Conservation (phyloP, 2,797 vertebrate species). For the Takifugu rubripes region DNA sequence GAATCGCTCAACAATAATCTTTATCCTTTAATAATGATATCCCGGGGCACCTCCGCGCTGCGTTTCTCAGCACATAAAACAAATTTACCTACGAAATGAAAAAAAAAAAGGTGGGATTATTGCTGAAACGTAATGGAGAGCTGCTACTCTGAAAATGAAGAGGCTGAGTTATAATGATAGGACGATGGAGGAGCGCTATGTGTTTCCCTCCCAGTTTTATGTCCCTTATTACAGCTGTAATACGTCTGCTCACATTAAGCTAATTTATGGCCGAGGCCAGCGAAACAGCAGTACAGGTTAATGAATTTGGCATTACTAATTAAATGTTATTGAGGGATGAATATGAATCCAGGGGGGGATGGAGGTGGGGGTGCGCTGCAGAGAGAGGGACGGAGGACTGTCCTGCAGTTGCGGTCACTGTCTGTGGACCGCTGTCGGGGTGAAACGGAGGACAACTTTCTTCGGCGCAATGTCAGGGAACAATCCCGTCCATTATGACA, state of each 20-base stretch:
- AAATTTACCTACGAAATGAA: constrained; percentile 15
- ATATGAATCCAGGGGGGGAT: constrained; percentile 84
- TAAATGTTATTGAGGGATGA: constrained; percentile 93
- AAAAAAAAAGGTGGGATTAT: constrained; percentile 10
- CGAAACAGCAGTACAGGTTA: constrained; percentile 86
- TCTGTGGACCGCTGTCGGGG: constrained; percentile 17
- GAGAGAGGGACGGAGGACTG: constrained; percentile 45
- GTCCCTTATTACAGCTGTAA: constrained; percentile 80
- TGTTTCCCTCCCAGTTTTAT: constrained; percentile 78
- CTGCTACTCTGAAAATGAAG: constrained; percentile 38
- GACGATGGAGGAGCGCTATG: constrained; percentile 58
- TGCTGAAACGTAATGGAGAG: constrained; percentile 46
- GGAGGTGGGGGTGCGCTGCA: constrained; percentile 8
- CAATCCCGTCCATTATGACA: constrained; percentile 21
- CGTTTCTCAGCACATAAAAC: constrained; percentile 22
- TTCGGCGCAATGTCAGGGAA: constrained; percentile 6
- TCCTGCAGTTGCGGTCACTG: constrained; percentile 26
- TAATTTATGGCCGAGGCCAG: constrained; percentile 78
- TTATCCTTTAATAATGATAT: background rate
- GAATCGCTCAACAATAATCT: too few relatives aligned
- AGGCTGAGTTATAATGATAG: constrained; percentile 68
- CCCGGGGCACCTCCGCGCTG: too few relatives aligned
- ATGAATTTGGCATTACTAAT: constrained; percentile 98
- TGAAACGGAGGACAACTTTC: constrained; percentile 50
- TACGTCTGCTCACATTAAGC: constrained; percentile 78